Conservation (phyloP, 2,888 invertebrate genomes). For the Caenorhabditis sp. region DNA sequence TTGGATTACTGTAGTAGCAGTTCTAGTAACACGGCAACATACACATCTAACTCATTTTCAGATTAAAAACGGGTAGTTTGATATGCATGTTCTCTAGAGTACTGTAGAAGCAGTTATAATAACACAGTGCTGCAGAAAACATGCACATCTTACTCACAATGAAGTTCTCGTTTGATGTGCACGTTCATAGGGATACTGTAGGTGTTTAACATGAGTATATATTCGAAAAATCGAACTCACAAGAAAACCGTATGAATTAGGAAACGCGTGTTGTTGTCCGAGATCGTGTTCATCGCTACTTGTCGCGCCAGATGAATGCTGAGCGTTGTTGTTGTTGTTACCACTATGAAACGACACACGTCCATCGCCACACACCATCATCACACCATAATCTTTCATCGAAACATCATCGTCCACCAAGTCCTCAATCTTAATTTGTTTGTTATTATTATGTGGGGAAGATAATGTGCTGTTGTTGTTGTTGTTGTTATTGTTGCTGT, state of each 20-base stretch:
- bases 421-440: not conserved
- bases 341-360: not conserved
- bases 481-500: not conserved
- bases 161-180: too few species aligned
- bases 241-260: not conserved
- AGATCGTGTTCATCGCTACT: slow-evolving; percentile 26
- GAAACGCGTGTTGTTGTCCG: slow-evolving; percentile 19
- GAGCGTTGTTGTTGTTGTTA: not conserved
- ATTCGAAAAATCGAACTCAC: slow-evolving; percentile 21
- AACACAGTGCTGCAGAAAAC: too few species aligned
- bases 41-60: too few species aligned
- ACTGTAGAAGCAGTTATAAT: too few species aligned
- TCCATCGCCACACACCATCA: not conserved
- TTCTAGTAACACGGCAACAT: too few species aligned
- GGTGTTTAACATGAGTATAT: too few species aligned
- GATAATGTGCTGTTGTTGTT: not conserved
- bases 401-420: not conserved
- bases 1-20: too few species aligned
- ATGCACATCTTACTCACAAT: too few species aligned
- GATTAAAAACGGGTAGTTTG: too few species aligned
- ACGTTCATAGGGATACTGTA: too few species aligned
- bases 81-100: too few species aligned
- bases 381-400: not conserved
- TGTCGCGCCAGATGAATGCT: not conserved
- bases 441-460: not conserved